Evolutionary conservation across 2,113 vertebrate genomes (phyloP), one percentile per base, ranked within the genome.

Genomic region (Jacana jacana): DNA sequence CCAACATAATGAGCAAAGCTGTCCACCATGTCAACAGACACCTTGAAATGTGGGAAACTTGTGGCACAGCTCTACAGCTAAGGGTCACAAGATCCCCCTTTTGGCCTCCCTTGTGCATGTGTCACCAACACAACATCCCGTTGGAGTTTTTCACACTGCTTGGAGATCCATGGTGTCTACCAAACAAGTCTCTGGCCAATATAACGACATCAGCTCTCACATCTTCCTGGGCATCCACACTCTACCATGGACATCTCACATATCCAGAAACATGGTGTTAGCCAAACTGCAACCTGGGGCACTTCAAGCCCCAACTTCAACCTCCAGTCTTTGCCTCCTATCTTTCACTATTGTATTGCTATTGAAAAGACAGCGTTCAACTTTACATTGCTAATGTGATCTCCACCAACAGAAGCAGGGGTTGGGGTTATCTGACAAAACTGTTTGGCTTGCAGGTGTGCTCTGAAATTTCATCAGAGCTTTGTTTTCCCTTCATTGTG

Each of bases 31-130:
- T 19, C 63, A 64, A 40, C 5, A 33, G 31, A 19, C 42, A 22
- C 0, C 0, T 1, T 1, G 1, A 49, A 81, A 68, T 10, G 11
- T 42, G 79, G 31, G 44, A 57, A 40, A 51, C 44, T 0, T 44
- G 27, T 39, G 55, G 16, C 81, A 73, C 4, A 0, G 22, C 8
- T 78, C 51, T 84, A 44, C 27, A 79, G 42, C 13, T 49, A 7
- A 78, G 22, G 10, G 22, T 63, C 42, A 15, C 28, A 17, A 37
- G 31, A 28, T 58, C 40, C 54, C 35, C 7, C 27, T 64, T 75
- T 71, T 33, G 17, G 14, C 15, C n/a, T 68, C 37, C 51, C 49
- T 65, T 54, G n/a, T 54, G 48, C 2, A 2, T 19, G 4, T 48
- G 14, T 71, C 87, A 76, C 39, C 66, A 68, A 11, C 25, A 76